Conservation (phyloP, 1,140 invertebrate genomes). For the Bombus pascuorum region DNA sequence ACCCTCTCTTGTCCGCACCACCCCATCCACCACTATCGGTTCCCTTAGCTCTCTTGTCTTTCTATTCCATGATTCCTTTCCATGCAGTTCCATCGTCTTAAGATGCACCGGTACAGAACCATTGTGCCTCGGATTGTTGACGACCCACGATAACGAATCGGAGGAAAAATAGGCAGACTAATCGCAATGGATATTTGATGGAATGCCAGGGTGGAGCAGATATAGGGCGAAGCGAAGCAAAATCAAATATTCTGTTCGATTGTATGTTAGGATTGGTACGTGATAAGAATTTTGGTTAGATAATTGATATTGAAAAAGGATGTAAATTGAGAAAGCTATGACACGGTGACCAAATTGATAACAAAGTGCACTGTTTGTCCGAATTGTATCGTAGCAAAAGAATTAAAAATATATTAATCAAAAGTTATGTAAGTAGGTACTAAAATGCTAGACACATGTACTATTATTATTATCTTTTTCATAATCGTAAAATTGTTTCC, state of each 20-base stretch:
- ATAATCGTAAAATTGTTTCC: too few species aligned
- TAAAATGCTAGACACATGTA: too few species aligned
- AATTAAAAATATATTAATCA: too few species aligned
- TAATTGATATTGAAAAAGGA: too few species aligned
- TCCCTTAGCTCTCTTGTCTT: not conserved
- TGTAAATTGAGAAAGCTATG: not conserved
- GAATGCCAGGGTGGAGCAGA: too few species aligned
- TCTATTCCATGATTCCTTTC: slow-evolving; percentile 19
- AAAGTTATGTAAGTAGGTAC: too few species aligned
- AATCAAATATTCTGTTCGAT: not conserved
- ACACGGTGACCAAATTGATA: too few species aligned
- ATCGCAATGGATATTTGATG: not conserved
- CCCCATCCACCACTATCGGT: not conserved
- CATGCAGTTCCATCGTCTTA: slow-evolving; percentile 34
- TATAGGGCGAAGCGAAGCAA: not conserved
- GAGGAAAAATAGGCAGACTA: not conserved
- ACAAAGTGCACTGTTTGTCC: too few species aligned
- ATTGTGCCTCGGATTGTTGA: slow-evolving; percentile 32
- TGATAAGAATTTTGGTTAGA: not conserved
- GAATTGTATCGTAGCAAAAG: too few species aligned
- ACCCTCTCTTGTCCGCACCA: slow-evolving; percentile 51
- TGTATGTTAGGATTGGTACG: not conserved
- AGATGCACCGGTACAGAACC: slow-evolving; percentile 16
- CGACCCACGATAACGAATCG: not conserved
- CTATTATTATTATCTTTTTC: too few species aligned